Evolutionary conservation across 2,797 vertebrate genomes (phyloP), one percentile per base, ranked within the genome.

Genomic region (Emydoidea blandingii): DNA sequence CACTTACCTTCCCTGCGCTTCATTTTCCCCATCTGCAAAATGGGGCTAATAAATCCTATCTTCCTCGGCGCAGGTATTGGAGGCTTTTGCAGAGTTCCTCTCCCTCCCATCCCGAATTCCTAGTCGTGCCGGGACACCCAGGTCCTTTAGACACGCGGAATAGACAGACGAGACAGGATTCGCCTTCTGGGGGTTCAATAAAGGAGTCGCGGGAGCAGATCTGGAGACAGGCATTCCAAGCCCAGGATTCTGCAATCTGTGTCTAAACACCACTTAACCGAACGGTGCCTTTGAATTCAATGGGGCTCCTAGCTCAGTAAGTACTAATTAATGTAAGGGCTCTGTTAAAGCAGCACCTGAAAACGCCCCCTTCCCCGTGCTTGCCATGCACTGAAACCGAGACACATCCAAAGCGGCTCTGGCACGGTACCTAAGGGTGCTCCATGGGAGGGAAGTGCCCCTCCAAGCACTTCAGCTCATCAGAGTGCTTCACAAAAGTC

Each of bases 301-400:
- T 65, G 59, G 59, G 11, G 4, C 31, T 10, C 57, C 57, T 12
- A 59, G 34, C 59, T 19, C 6, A 21, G 65, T 37, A 68, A 68
- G 19, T 37, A 68, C n/a, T 19, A 6, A 21, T 21, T 19, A 9
- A 68, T 9, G n/a, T 19, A 68, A 37, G 65, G 59, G 7, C 31
- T 65, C 16, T 18, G 62, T 65, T 19, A 65, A n/a, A 65, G 34
- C 62, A 18, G 31, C 59, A 18, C 59, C 59, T 15, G 59, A 34
- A 65, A 4, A 2, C 8, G 2, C 34, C 4, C 12, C n/a, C n/a
- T 12, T 5, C 15, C 4, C 16, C 34, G 10, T 3, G 41, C 41
- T 65, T 31, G 49, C 74, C 15, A 2, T 11, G 1, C 12, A 10
- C 47, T 2, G 21, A 50, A 25, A 3, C 27, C 5, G 12, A n/a